These are phyloP conservation scores for Hydrophis major DNA, from an alignment of 2,797 vertebrate genomes.

Conservation along the genomic window DNA sequence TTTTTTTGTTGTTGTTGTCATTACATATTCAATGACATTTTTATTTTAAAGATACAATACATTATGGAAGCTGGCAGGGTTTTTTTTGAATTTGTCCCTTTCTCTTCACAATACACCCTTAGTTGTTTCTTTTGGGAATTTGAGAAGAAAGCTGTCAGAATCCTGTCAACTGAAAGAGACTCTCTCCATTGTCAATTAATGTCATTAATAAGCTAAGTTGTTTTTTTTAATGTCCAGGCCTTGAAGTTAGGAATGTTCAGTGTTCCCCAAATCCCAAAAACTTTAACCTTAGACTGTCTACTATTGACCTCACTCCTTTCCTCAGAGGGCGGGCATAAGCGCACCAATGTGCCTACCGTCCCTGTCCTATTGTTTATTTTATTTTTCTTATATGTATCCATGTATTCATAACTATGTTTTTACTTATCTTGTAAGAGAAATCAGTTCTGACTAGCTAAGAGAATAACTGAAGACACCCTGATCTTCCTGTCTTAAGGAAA, in stretches of 20 bases:
- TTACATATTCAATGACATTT: not conserved
- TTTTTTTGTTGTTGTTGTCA: not conserved
- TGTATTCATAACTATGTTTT: too few relatives aligned
- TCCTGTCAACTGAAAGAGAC: too few relatives aligned
- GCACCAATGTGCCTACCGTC: too few relatives aligned
- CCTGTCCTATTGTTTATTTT: too few relatives aligned
- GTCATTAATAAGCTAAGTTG: conserved; percentile 44
- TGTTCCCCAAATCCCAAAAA: not conserved
- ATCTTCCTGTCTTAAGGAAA: conserved; percentile 20
- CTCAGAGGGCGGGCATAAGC: too few relatives aligned
- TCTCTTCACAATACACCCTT: too few relatives aligned
- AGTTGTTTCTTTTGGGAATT: too few relatives aligned
- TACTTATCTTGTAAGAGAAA: conserved; percentile 1
- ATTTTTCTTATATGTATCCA: too few relatives aligned
- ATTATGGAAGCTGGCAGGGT: not conserved
- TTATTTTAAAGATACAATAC: not conserved
- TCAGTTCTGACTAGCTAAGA: not conserved
- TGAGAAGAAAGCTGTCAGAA: too few relatives aligned
- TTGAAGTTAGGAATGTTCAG: not conserved
- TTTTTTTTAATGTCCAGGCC: not conserved
- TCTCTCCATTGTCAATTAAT: conserved; percentile 29
- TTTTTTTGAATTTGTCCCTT: too few relatives aligned
- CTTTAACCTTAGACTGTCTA: too few relatives aligned
- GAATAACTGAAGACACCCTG: conserved; percentile 25
- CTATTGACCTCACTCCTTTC: too few relatives aligned